These are phyloP conservation scores for Meteorus colon DNA, from an alignment of 2,888 invertebrate species.

Conservation along the genomic window DNA sequence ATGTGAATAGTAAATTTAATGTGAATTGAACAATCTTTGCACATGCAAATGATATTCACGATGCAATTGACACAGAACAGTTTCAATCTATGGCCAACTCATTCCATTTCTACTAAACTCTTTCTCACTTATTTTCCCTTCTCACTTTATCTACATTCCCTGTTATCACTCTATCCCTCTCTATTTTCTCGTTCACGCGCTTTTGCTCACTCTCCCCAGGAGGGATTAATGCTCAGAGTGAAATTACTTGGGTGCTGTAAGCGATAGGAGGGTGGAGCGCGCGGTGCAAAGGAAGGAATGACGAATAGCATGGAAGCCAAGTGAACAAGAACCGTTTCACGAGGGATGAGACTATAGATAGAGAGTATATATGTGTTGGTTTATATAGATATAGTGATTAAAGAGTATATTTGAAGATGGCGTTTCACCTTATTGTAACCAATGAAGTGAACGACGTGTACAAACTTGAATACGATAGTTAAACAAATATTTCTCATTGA, in stretches of 20 bases:
- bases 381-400: neutral
- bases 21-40: neutral
- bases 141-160: neutral
- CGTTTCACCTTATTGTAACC: slow-evolving; percentile 6
- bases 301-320: slow-evolving; percentile 25
- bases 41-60: neutral
- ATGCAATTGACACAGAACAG: slow-evolving; percentile 4
- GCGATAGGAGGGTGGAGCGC: slow-evolving; percentile 12
- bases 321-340: slow-evolving; percentile 28
- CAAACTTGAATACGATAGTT: slow-evolving; percentile 29
- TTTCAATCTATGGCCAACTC: neutral
- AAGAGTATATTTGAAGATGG: slow-evolving; percentile 24
- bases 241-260: slow-evolving; percentile 32
- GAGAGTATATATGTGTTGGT: slow-evolving; percentile 5
- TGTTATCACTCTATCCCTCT: neutral
- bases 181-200: slow-evolving; percentile 7
- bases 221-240: slow-evolving; percentile 27
- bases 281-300: slow-evolving; percentile 21
- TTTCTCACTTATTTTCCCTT: neutral
- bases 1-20: neutral
- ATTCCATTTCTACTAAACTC: neutral
- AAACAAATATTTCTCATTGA: slow-evolving; percentile 20
- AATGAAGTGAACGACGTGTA: slow-evolving; percentile 18
- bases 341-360: neutral
- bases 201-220: slow-evolving; percentile 17